Percentiles rank a stretch among this genome's conserved stretches.
phyloP scores from a whole-genome alignment of 1,140 invertebrate species.

The Rhizoglyphus robini region DNA sequence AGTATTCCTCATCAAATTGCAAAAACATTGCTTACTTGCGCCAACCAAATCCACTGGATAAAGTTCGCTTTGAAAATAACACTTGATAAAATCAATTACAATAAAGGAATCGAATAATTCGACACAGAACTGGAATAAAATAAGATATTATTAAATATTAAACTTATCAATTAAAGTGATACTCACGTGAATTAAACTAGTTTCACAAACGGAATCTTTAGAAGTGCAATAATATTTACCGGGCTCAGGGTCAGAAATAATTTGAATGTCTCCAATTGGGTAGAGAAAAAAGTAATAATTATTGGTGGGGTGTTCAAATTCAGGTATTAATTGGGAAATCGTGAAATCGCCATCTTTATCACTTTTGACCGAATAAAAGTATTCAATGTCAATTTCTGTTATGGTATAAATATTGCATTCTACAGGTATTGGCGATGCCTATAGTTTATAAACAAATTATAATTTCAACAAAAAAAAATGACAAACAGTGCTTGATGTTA shows the following conservation, averaged over 20 bases:
- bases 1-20: not conserved
- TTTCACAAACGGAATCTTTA: not conserved
- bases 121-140: not conserved
- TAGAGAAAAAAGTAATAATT: not conserved
- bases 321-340: not conserved
- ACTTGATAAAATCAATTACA: not conserved
- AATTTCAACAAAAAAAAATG: too few species aligned
- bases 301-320: not conserved
- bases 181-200: not conserved
- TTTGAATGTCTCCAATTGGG: not conserved
- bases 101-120: not conserved
- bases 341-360: not conserved
- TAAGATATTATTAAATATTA: not conserved
- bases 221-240: not conserved
- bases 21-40: not conserved
- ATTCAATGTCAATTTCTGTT: not conserved
- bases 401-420: too few species aligned
- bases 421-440: too few species aligned
- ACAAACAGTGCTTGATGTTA: too few species aligned
- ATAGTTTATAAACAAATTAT: too few species aligned
- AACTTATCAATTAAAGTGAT: not conserved
- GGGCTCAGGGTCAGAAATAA: not conserved
- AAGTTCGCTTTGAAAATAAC: constrained; percentile 8
- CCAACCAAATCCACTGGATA: not conserved
- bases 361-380: not conserved